These are phyloP conservation scores for Parasteatoda lunata DNA, from an alignment of 2,888 invertebrate species.

Conservation along the genomic window DNA sequence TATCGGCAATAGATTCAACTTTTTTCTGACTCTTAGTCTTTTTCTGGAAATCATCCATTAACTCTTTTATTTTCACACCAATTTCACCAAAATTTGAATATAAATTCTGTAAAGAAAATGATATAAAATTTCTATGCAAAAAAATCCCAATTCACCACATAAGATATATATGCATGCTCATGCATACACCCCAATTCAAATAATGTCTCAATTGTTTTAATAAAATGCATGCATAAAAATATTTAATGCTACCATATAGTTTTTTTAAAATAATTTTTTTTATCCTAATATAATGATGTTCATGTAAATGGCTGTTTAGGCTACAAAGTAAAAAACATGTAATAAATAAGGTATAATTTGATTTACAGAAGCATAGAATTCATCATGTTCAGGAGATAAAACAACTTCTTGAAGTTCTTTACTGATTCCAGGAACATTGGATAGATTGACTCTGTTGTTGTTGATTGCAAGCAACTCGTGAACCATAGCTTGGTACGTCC, in stretches of 20 bases:
- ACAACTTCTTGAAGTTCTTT: conserved; percentile 95
- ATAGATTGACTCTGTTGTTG: conserved; percentile 94
- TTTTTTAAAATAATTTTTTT: no score
- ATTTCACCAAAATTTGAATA: conserved; percentile 99
- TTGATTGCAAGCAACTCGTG: conserved; percentile 95
- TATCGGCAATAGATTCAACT: conserved; percentile 97
- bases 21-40: conserved; percentile 96
- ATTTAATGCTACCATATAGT: no score
- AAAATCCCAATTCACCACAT: background rate
- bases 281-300: no score
- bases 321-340: no score
- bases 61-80: conserved; percentile 93
- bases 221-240: no score
- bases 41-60: conserved; percentile 98
- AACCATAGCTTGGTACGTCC: conserved; percentile 99
- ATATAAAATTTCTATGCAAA: background rate
- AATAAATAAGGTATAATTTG: background rate
- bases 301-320: no score
- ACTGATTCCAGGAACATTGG: conserved; percentile 86
- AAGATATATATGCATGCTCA: no score
- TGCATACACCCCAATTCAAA: no score
- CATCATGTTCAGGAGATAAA: conserved; percentile 94
- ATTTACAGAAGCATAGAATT: conserved; percentile 91
- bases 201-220: no score
- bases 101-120: conserved; percentile 81